Conservation (phyloP, 2,797 vertebrate species). For the Rallus crepitans region DNA sequence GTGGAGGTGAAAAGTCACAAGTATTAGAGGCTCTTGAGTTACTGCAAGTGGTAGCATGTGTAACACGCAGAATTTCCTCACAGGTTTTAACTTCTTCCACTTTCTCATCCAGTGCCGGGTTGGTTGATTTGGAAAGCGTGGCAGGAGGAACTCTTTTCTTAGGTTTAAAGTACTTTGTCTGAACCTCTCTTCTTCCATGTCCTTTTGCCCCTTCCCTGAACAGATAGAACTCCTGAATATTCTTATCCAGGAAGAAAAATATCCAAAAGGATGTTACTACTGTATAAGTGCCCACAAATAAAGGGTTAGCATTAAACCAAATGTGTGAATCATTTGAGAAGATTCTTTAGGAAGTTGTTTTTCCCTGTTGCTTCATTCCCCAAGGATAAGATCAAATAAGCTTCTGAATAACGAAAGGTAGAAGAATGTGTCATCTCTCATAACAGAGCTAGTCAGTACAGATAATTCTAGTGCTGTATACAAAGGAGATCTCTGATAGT, state of each 20-base stretch:
- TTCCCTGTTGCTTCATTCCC: constrained; percentile 26
- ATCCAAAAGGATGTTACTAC: background rate
- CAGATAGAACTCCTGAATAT: background rate
- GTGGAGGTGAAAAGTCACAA: constrained; percentile 45
- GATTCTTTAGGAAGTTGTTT: constrained; percentile 40
- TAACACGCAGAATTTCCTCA: background rate
- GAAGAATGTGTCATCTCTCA: constrained; percentile 18
- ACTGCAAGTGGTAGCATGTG: background rate
- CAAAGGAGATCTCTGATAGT: background rate
- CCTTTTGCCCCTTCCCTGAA: background rate
- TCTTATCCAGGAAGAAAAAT: background rate
- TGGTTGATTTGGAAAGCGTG: background rate
- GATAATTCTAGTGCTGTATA: background rate
- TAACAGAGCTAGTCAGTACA: background rate
- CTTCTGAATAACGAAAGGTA: background rate
- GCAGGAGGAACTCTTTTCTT: background rate
- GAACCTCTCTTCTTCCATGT: background rate
- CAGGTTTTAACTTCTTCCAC: background rate
- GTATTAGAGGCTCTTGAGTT: constrained; percentile 22
- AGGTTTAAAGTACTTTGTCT: background rate
- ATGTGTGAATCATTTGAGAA: background rate
- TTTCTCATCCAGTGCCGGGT: background rate
- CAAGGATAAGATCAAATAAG: constrained; percentile 52
- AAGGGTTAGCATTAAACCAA: background rate
- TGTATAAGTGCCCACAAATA: background rate